phyloP scores from a whole-genome alignment of 2,888 invertebrate genomes.

The Drosophila kokeensis region DNA sequence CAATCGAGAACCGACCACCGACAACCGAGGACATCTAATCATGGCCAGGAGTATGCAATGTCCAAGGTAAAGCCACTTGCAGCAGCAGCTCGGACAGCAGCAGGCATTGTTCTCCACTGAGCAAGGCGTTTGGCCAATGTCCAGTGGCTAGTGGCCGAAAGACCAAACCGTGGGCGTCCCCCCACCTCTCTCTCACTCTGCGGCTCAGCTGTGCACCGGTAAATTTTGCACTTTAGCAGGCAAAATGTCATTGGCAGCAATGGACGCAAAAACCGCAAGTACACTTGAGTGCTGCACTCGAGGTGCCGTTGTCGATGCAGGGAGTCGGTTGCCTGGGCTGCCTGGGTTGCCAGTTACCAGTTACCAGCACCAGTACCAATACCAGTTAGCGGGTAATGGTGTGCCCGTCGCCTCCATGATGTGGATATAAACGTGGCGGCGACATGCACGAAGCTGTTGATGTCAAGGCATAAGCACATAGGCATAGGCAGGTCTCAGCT shows the following conservation, averaged over 20 bases:
- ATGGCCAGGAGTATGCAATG: conserved; percentile 61
- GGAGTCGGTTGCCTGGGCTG: background rate
- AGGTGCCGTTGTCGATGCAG: conserved; percentile 74
- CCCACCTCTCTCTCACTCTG: conserved; percentile 17
- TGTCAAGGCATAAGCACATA: conserved; percentile 65
- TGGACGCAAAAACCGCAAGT: conserved; percentile 82
- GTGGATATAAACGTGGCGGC: conserved; percentile 73
- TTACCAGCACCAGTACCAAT: background rate
- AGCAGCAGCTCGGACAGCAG: conserved; percentile 52
- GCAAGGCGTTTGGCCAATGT: conserved; percentile 55
- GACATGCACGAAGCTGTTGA: conserved; percentile 79
- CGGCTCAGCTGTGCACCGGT: conserved; percentile 66
- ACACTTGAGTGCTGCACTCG: conserved; percentile 82
- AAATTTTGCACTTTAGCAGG: conserved; percentile 84
- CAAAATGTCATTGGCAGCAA: conserved; percentile 83
- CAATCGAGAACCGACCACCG: conserved; percentile 24
- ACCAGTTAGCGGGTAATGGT: background rate
- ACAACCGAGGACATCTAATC: conserved; percentile 76
- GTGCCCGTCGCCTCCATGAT: conserved; percentile 44
- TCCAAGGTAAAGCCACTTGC: conserved; percentile 80
- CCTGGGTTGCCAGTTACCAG: conserved; percentile 12
- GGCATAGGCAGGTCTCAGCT: conserved; percentile 54
- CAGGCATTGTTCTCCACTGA: conserved; percentile 74
- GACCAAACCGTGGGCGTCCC: conserved; percentile 43
- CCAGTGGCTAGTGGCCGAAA: conserved; percentile 17